Evolutionary conservation across 2,888 invertebrate species (phyloP).

Genomic region (Altica lythri): DNA sequence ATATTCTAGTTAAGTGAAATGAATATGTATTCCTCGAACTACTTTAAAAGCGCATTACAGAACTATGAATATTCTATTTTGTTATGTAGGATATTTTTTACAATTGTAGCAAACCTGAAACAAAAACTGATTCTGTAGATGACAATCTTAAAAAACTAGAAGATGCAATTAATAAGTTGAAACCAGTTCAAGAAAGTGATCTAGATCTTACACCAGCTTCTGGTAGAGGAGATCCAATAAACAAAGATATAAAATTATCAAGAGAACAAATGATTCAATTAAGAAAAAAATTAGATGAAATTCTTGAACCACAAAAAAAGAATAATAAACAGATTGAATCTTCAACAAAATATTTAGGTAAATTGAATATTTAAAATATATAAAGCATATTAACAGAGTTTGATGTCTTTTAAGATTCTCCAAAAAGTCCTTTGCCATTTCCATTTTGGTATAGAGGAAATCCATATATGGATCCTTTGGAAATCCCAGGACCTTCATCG

Average conservation of each 20-base stretch:
- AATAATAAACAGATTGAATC: background rate
- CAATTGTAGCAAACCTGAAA: conserved; percentile 26
- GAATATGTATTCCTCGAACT: no score
- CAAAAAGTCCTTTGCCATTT: conserved; percentile 4
- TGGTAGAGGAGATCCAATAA: background rate
- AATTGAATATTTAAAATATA: background rate
- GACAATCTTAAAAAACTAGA: conserved; percentile 45
- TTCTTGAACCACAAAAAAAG: conserved; percentile 13
- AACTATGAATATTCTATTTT: no score
- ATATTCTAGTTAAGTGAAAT: no score
- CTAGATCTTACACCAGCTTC: conserved; percentile 1
- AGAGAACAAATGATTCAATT: conserved; percentile 19
- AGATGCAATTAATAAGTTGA: conserved; percentile 45
- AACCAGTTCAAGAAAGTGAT: conserved; percentile 30
- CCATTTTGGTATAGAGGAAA: conserved; percentile 22
- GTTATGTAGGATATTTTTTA: background rate
- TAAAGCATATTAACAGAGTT: background rate
- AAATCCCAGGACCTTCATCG: conserved; percentile 4
- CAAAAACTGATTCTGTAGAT: conserved; percentile 38
- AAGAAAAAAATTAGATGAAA: conserved; percentile 22
- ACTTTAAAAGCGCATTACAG: no score
- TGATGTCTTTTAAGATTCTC: conserved; percentile 14
- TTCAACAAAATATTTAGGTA: background rate
- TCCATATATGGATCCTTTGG: no score
- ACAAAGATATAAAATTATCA: background rate